Percentiles rank a stretch among this genome's conserved stretches.
Evolutionary conservation across 2,888 invertebrate species (phyloP).

Genomic region (Eurytoma adleriae): DNA sequence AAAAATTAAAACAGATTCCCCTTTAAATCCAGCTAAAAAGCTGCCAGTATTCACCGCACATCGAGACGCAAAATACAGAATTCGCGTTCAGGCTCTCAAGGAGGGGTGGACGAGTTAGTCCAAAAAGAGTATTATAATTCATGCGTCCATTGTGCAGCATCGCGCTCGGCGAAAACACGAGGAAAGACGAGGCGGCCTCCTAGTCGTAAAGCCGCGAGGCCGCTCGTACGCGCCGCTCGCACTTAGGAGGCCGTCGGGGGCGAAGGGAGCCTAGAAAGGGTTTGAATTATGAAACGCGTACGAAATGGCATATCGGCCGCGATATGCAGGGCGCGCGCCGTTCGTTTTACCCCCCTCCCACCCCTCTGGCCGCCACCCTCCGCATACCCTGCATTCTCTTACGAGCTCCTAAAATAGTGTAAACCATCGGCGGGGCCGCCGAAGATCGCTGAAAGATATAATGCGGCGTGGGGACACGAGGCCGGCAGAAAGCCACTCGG

Average conservation of each 20-base stretch:
- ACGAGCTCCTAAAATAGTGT: slow-evolving; percentile 44
- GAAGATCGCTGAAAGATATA: slow-evolving; percentile 55
- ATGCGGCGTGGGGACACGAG: slow-evolving; percentile 30
- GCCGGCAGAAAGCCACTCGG: slow-evolving; percentile 28
- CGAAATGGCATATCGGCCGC: slow-evolving; percentile 60
- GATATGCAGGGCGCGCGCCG: slow-evolving; percentile 43
- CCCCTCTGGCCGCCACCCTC: not conserved
- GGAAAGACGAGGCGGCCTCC: slow-evolving; percentile 42
- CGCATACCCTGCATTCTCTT: slow-evolving; percentile 48
- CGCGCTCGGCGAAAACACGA: slow-evolving; percentile 52
- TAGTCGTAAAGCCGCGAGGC: slow-evolving; percentile 37
- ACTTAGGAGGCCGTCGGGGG: slow-evolving; percentile 23
- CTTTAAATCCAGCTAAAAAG: too few relatives aligned
- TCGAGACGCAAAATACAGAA: too few relatives aligned
- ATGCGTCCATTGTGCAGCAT: not conserved
- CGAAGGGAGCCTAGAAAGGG: slow-evolving; percentile 67
- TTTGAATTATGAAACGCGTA: slow-evolving; percentile 71
- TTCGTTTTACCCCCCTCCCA: slow-evolving; percentile 15
- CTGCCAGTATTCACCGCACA: too few relatives aligned
- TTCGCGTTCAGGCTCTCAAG: too few relatives aligned
- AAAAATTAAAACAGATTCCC: too few relatives aligned
- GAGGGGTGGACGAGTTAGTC: not conserved
- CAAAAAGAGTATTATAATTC: slow-evolving; percentile 32
- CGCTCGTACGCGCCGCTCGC: not conserved
- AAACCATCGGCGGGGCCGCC: slow-evolving; percentile 44